A percentile compares a stretch with the other conserved stretches of the same genome.
These are phyloP conservation scores for Dasyprocta punctata DNA, from an alignment of 2,113 vertebrate genomes.

Conservation along the genomic window DNA sequence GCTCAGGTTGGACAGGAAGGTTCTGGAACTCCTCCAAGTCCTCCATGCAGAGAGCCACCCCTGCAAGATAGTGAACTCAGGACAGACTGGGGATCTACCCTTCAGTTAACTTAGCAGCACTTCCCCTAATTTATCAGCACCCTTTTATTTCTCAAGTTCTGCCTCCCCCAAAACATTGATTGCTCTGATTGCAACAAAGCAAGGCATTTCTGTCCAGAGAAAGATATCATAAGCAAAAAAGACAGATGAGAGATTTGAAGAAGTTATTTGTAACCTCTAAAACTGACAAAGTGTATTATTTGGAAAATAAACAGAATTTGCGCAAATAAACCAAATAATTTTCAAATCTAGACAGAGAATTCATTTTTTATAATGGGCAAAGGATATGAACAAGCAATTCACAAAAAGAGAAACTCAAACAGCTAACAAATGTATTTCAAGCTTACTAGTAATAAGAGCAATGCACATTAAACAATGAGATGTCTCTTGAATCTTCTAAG, in stretches of 20 bases:
- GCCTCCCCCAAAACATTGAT: background rate
- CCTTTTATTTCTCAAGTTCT: background rate
- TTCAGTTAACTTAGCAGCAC: background rate
- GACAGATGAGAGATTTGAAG: background rate
- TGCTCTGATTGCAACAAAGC: background rate
- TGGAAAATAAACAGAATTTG: constrained; percentile 1
- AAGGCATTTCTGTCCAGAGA: background rate
- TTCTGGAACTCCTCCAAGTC: background rate
- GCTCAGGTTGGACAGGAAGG: background rate
- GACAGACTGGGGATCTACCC: no score
- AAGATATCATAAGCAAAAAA: background rate
- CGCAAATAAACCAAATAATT: background rate
- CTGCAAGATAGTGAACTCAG: background rate
- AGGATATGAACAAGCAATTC: background rate
- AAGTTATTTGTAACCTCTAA: background rate
- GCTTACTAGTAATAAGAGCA: background rate
- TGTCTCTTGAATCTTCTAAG: background rate
- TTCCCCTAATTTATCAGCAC: background rate
- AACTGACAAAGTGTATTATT: background rate
- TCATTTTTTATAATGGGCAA: background rate
- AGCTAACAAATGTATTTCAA: background rate
- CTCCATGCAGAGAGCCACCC: background rate
- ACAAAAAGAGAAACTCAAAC: constrained; percentile 4
- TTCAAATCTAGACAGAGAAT: background rate
- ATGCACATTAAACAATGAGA: background rate